These are phyloP conservation scores for Chorisops tibialis DNA, from an alignment of 2,888 invertebrate species.

Conservation along the genomic window DNA sequence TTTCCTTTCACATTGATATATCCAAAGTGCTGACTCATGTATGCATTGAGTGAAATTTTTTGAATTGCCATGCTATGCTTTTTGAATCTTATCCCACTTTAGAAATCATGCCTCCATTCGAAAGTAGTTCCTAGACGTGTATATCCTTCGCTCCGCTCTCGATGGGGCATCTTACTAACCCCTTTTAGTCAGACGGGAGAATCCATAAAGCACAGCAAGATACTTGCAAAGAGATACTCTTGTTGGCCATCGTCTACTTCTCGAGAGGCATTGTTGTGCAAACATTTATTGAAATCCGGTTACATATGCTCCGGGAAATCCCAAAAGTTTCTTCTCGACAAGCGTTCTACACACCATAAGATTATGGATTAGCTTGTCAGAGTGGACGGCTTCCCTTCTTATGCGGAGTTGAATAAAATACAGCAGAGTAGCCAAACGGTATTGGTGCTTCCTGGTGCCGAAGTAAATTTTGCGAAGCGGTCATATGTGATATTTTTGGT, in stretches of 20 bases:
- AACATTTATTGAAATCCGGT: conserved; percentile 36
- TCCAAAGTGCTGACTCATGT: conserved; percentile 34
- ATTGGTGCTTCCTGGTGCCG: not conserved
- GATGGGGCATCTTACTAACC: conserved; percentile 14
- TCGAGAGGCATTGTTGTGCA: conserved; percentile 32
- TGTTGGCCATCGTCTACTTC: conserved; percentile 11
- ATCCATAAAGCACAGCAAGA: conserved; percentile 26
- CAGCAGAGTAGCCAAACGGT: conserved; percentile 19
- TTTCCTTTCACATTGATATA: conserved; percentile 32
- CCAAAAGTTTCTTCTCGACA: conserved; percentile 28
- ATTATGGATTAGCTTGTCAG: conserved; percentile 33
- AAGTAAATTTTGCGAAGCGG: conserved; percentile 23
- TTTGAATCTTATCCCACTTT: conserved; percentile 21
- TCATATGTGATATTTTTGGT: conserved; percentile 13
- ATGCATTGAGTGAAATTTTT: conserved; percentile 32
- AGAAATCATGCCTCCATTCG: conserved; percentile 7
- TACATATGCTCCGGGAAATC: conserved; percentile 35
- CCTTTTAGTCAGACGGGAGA: conserved; percentile 19
- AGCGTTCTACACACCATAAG: conserved; percentile 27
- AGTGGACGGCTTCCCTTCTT: conserved; percentile 24
- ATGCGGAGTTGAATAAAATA: conserved; percentile 21
- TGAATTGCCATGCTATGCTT: conserved; percentile 29
- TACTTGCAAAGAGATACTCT: conserved; percentile 19
- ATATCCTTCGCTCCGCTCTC: conserved; percentile 5
- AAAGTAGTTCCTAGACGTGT: not conserved